Base-by-base conservation (phyloP, 30 jellyfish, hydroid and myxozoan species). In the Pelagia noctiluca region DNA sequence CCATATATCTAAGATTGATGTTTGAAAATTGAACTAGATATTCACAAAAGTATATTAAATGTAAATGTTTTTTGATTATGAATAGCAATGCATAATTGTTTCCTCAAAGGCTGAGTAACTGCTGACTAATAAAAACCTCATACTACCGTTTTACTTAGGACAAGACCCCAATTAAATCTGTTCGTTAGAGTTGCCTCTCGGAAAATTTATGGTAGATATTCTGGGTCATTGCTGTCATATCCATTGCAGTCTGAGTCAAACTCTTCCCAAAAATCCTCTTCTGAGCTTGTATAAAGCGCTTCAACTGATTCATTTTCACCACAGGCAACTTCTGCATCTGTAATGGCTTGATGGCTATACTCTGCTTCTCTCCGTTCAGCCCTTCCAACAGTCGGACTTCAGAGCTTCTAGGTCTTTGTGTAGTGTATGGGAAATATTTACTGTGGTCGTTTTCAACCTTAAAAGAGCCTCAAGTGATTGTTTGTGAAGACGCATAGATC, bases 191-290 rank as follows among this genome's bases (percentile, higher is more conserved):
- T n/a, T n/a, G n/a, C n/a, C n/a, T n/a, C n/a, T n/a, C n/a, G n/a
- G n/a, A n/a, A 61, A 60, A 24, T 38, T 79, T 64, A 79, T 65
- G 90, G 90, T 63, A 79, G 82, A 79, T 79, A 79, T 80, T 64
- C 83, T 63, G 83, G 90, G 84, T 80, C 90, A 64, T 67, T 80
- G 93, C 93, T 83, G 87, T 83, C 85, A 52, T 68, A 71, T 69
- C 86, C 93, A 68, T 83, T 80, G 93, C 93, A 31, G 53, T 83
- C 86, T 82, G 86, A 69, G 47, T 65, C 79, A 24, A 38, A 52
- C 46, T 76, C 77, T 76, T 76, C 87, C 87, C 87, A 82, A 82
- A 67, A 0, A 50, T 82, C 86, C 49, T 67, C 85, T 69, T 83
- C 93, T 83, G 93, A 69, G 42, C 93, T 70, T 53, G 79, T 63